Percentiles rank a stretch among this genome's conserved stretches.
Evolutionary conservation across 2,888 invertebrate species (phyloP).

Genomic region (Xestia sexstrigata): DNA sequence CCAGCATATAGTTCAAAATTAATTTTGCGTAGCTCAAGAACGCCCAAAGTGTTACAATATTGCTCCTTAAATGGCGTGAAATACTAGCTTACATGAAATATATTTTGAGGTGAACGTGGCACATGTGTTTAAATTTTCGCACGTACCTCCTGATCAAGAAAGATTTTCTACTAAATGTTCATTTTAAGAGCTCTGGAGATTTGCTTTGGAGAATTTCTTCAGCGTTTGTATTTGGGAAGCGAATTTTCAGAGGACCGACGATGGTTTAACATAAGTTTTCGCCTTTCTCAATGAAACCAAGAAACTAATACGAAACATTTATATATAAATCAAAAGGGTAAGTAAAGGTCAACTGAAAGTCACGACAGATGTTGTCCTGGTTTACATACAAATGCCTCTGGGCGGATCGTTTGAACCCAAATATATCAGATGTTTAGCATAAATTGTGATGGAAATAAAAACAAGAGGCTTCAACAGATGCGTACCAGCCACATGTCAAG

Average conservation of each 20-base stretch:
- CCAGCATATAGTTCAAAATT: conserved; percentile 37
- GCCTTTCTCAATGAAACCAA: conserved; percentile 24
- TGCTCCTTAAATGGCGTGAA: conserved; percentile 30
- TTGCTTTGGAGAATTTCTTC: conserved; percentile 11
- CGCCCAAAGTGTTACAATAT: conserved; percentile 35
- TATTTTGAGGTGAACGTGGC: conserved; percentile 3
- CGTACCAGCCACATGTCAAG: conserved; percentile 58
- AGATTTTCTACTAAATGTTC: conserved; percentile 28
- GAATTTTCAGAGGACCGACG: not conserved
- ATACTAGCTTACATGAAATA: conserved; percentile 24
- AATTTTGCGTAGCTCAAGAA: conserved; percentile 34
- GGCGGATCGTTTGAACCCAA: conserved; percentile 79
- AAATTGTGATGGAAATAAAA: conserved; percentile 81
- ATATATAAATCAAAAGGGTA: conserved; percentile 70
- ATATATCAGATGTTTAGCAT: conserved; percentile 84
- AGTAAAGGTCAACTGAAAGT: conserved; percentile 73
- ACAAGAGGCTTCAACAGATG: conserved; percentile 71
- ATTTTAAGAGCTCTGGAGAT: conserved; percentile 7
- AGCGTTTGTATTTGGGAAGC: not conserved
- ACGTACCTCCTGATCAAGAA: conserved; percentile 33
- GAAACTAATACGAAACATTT: conserved; percentile 54
- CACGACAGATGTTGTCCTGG: conserved; percentile 77
- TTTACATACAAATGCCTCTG: conserved; percentile 82
- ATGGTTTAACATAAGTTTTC: conserved; percentile 7
- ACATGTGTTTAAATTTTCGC: conserved; percentile 15